These are phyloP conservation scores for Gila orcuttii DNA, from an alignment of 2,113 vertebrate genomes.

Conservation along the genomic window DNA sequence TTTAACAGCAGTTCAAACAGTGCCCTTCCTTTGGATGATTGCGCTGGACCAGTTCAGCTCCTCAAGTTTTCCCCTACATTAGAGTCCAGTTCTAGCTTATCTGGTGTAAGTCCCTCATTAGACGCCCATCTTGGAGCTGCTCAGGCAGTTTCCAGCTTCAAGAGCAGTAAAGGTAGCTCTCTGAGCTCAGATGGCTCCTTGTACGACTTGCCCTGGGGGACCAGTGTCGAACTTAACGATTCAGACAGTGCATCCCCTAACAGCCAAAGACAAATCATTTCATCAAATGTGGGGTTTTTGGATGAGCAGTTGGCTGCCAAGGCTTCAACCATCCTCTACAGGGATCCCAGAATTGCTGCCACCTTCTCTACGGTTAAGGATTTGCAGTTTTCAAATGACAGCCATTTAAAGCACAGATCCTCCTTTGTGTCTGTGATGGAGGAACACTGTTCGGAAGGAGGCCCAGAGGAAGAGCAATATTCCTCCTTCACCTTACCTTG, in stretches of 20 bases:
- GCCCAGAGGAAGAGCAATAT: slow-evolving; percentile 78
- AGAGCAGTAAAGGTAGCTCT: slow-evolving; percentile 92
- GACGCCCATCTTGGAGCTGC: slow-evolving; percentile 66
- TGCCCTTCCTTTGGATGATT: slow-evolving; percentile 69
- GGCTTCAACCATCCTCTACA: slow-evolving; percentile 84
- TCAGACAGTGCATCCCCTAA: slow-evolving; percentile 74
- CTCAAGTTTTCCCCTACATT: slow-evolving; percentile 87
- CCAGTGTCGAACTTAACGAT: slow-evolving; percentile 79
- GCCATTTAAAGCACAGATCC: slow-evolving; percentile 74
- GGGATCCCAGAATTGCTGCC: slow-evolving; percentile 76
- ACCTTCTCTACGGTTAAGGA: slow-evolving; percentile 75
- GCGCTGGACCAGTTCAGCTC: slow-evolving; percentile 84
- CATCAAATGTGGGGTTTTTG: slow-evolving; percentile 75
- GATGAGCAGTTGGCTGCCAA: slow-evolving; percentile 80
- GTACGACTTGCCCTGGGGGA: slow-evolving; percentile 94
- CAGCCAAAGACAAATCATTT: slow-evolving; percentile 72
- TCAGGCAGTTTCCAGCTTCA: slow-evolving; percentile 75
- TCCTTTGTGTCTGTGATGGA: slow-evolving; percentile 88
- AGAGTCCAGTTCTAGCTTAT: slow-evolving; percentile 72
- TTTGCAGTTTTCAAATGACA: slow-evolving; percentile 73
- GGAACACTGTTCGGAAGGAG: slow-evolving; percentile 81
- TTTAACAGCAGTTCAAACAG: slow-evolving; percentile 83
- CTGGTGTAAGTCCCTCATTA: slow-evolving; percentile 66
- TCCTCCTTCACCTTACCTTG: slow-evolving; percentile 92
- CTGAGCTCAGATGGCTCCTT: slow-evolving; percentile 93